These are phyloP conservation scores for Vidua chalybeata DNA, from an alignment of 2,113 vertebrate genomes.

Conservation along the genomic window DNA sequence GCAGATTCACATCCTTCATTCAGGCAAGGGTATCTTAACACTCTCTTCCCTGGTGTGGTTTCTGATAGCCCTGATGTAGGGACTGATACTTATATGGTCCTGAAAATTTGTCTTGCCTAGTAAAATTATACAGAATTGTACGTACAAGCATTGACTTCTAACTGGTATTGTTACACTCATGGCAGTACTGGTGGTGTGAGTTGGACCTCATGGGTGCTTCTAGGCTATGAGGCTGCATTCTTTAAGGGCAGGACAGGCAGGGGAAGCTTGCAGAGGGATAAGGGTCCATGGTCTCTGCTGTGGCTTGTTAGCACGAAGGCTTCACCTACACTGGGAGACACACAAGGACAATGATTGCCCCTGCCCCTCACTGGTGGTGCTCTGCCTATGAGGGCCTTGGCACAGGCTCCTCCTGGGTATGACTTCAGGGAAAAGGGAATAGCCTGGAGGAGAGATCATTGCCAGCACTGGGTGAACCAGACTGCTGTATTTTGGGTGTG, in stretches of 20 bases:
- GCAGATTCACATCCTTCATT: background rate
- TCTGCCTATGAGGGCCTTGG: background rate
- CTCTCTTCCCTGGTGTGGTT: background rate
- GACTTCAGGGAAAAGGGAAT: background rate
- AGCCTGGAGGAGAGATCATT: background rate
- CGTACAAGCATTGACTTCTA: accelerated
- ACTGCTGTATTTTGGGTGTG: background rate
- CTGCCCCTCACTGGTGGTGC: accelerated
- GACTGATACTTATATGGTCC: background rate
- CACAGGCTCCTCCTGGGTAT: background rate
- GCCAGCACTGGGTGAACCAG: background rate
- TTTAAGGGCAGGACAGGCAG: background rate
- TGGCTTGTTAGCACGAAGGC: background rate
- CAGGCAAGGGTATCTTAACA: background rate
- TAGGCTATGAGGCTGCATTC: background rate
- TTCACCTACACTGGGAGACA: background rate
- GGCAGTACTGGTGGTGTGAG: background rate
- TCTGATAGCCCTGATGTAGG: background rate
- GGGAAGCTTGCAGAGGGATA: background rate
- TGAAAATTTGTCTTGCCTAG: background rate
- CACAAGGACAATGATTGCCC: accelerated
- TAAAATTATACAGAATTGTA: background rate
- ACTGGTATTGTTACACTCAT: background rate
- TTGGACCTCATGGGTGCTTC: background rate
- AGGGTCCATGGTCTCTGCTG: background rate